Conservation (phyloP, 2,888 invertebrate species). For the Harpagoxenus sublaevis region DNA sequence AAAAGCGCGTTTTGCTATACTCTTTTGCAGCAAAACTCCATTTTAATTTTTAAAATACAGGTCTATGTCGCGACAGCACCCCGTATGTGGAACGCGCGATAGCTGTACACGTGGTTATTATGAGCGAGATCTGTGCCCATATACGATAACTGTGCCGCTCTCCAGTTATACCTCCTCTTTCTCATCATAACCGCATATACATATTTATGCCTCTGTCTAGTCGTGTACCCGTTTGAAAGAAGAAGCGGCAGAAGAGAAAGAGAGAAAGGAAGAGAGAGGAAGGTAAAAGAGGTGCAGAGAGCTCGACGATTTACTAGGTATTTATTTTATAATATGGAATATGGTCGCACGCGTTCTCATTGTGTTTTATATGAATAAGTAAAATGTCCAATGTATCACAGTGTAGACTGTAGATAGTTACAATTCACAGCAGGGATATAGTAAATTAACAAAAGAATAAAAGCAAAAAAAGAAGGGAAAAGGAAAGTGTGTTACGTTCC, state of each 20-base stretch:
- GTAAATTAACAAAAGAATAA: constrained; percentile 6
- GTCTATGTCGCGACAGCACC: neutral
- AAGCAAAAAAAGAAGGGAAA: neutral
- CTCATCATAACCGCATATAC: constrained; percentile 64
- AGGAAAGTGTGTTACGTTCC: neutral
- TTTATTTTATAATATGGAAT: constrained; percentile 37
- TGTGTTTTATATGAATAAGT: neutral
- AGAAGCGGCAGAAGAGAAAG: neutral
- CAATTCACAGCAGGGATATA: too few relatives aligned
- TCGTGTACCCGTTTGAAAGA: constrained; percentile 32
- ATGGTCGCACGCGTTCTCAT: neutral
- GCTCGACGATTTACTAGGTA: constrained; percentile 9
- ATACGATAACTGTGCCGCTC: constrained; percentile 80
- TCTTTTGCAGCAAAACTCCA: neutral
- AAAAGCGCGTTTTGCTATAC: neutral
- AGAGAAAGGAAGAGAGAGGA: neutral
- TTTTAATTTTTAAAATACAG: neutral
- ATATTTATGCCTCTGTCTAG: constrained; percentile 67
- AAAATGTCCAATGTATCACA: neutral
- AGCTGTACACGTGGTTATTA: constrained; percentile 79
- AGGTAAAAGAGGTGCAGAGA: neutral
- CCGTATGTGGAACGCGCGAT: constrained; percentile 77
- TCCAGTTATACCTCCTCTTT: constrained; percentile 75
- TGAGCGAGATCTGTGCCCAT: constrained; percentile 78
- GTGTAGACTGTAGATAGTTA: neutral